A percentile compares a stretch with the other conserved stretches of the same genome.
These are phyloP conservation scores for Enteromius argenteus DNA, from an alignment of 2,797 vertebrate species.

Conservation along the genomic window DNA sequence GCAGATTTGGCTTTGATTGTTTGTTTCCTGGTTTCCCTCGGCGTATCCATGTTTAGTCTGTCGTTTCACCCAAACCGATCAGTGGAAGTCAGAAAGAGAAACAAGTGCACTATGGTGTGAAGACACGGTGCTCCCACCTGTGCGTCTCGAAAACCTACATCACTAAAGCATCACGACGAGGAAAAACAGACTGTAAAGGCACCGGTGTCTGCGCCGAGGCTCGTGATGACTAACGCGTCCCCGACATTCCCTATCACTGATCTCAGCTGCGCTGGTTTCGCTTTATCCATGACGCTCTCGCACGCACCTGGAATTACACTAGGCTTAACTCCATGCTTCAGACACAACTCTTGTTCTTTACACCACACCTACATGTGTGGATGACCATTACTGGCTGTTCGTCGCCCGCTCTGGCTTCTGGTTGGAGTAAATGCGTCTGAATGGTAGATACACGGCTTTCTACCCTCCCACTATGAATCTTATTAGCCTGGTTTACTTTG, in stretches of 20 bases:
- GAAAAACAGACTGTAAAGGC: constrained; percentile 64
- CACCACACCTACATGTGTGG: constrained; percentile 23
- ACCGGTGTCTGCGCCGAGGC: constrained; percentile 67
- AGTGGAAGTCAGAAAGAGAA: constrained; percentile 54
- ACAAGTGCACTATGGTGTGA: constrained; percentile 40
- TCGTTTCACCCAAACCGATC: constrained; percentile 15
- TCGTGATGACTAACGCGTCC: constrained; percentile 61
- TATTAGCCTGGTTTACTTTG: constrained; percentile 68
- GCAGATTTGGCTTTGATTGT: constrained; percentile 72
- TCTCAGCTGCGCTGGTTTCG: constrained; percentile 13
- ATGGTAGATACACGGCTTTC: constrained; percentile 45
- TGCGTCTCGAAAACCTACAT: constrained; percentile 70
- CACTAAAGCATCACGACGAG: constrained; percentile 59
- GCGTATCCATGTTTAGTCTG: constrained; percentile 72
- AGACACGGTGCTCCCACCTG: constrained; percentile 70
- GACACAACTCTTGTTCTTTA: constrained; percentile 42
- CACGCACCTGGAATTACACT: constrained; percentile 53
- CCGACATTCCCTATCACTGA: constrained; percentile 44
- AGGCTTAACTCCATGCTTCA: constrained; percentile 53
- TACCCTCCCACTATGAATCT: constrained; percentile 65
- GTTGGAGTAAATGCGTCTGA: constrained; percentile 55
- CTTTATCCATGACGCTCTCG: constrained; percentile 40
- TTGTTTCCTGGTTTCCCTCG: constrained; percentile 70
- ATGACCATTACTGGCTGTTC: constrained; percentile 1
- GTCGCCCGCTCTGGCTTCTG: constrained; percentile 16